These are phyloP conservation scores for Prionailurus bengalensis DNA, from an alignment of 2,113 vertebrate genomes.

Conservation along the genomic window DNA sequence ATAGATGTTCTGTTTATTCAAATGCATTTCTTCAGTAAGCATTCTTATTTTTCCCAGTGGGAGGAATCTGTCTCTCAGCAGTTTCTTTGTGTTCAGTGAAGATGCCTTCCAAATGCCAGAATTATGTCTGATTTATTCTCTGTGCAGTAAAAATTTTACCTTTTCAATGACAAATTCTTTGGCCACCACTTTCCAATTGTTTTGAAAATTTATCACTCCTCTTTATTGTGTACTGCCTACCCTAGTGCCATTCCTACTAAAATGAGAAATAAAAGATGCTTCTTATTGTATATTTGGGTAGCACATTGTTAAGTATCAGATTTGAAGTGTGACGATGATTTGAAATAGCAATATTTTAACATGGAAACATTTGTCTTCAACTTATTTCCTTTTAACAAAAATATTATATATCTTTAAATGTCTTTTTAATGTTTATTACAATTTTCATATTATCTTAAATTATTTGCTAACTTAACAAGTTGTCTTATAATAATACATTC, in stretches of 20 bases:
- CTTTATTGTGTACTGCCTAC: neutral
- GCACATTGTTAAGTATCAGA: neutral
- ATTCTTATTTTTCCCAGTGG: neutral
- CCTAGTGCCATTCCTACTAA: neutral
- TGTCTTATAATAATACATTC: neutral
- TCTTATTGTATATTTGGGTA: neutral
- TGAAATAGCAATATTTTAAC: conserved; percentile 14
- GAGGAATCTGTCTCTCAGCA: neutral
- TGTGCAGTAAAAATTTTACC: neutral
- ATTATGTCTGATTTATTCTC: neutral
- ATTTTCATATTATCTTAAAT: neutral
- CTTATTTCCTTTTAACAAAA: neutral
- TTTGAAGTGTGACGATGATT: neutral
- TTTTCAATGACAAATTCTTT: neutral
- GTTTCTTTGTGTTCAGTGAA: neutral
- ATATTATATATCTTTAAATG: neutral
- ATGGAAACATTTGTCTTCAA: neutral
- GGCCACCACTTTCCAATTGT: neutral
- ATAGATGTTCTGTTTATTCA: neutral
- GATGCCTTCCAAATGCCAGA: neutral
- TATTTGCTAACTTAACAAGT: neutral
- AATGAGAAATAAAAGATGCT: neutral
- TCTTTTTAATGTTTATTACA: neutral
- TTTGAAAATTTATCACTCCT: neutral
- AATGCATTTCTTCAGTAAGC: neutral